Evolutionary conservation across 2,113 vertebrate genomes (phyloP).

Genomic region (Cyprinodon variegatus): DNA sequence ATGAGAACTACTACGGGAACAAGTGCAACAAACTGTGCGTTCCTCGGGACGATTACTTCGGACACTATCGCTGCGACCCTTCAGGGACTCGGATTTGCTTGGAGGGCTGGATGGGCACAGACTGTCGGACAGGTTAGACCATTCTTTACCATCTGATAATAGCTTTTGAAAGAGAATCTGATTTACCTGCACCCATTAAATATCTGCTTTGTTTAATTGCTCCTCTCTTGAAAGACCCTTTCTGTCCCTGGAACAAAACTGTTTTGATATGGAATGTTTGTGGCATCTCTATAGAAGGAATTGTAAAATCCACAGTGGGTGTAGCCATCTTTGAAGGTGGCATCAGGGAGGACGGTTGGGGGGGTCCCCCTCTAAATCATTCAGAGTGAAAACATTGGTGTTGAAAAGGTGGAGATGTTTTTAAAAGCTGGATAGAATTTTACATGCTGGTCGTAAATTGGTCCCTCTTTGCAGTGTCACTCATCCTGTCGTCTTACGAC

Average conservation of each 20-base stretch:
- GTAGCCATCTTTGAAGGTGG: slow-evolving; percentile 42
- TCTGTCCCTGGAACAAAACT: too few species aligned
- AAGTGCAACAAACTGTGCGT: slow-evolving; percentile 95
- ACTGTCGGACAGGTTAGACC: slow-evolving; percentile 87
- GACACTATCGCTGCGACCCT: slow-evolving; percentile 91
- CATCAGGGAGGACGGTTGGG: slow-evolving; percentile 35
- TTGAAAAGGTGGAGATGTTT: slow-evolving; percentile 40
- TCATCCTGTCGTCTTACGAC: slow-evolving; percentile 58
- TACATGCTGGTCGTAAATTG: slow-evolving; percentile 64
- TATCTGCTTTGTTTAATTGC: too few species aligned
- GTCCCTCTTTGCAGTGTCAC: slow-evolving; percentile 29
- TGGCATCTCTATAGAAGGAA: neutral
- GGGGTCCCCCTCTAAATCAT: slow-evolving; percentile 67
- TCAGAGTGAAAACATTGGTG: slow-evolving; percentile 46
- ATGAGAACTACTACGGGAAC: slow-evolving; percentile 91
- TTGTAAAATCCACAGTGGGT: neutral
- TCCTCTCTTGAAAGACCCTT: too few species aligned
- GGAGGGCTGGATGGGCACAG: slow-evolving; percentile 94
- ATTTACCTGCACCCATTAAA: too few species aligned
- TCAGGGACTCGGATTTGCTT: slow-evolving; percentile 91
- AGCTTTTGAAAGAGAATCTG: too few species aligned
- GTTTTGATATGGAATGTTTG: neutral
- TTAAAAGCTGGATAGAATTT: slow-evolving; percentile 34
- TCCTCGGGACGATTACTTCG: slow-evolving; percentile 92
- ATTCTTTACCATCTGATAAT: neutral